Conservation (phyloP, 2,113 vertebrate species). For the Anas platyrhynchos region DNA sequence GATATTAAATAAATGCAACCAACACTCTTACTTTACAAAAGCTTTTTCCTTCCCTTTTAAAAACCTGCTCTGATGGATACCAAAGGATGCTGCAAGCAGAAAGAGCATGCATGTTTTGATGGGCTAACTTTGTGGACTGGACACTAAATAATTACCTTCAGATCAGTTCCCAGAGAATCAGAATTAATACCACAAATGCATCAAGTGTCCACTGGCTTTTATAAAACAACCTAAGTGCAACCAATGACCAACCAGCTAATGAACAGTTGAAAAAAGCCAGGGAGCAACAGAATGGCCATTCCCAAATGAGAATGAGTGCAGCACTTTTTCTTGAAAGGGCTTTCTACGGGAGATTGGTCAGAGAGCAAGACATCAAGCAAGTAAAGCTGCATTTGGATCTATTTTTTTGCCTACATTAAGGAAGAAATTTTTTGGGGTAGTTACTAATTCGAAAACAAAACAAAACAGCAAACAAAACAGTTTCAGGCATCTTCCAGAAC, state of each 20-base stretch:
- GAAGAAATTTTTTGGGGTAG: background rate
- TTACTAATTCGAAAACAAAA: background rate
- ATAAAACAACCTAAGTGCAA: background rate
- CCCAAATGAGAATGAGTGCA: background rate
- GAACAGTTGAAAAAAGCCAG: background rate
- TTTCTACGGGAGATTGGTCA: background rate
- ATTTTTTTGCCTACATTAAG: background rate
- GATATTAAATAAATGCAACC: background rate
- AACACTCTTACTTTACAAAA: background rate
- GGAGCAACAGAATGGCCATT: background rate
- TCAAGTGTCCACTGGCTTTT: background rate
- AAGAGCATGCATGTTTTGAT: background rate
- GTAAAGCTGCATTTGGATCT: background rate
- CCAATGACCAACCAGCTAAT: background rate
- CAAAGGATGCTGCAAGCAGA: background rate
- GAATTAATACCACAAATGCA: background rate
- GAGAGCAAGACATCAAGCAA: background rate
- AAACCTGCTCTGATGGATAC: background rate
- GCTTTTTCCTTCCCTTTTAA: background rate
- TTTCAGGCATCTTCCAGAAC: background rate
- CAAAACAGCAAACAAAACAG: no score
- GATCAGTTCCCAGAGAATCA: background rate
- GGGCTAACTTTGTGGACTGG: background rate
- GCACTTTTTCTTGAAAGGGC: background rate
- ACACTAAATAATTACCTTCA: background rate